phyloP scores from a whole-genome alignment of 2,888 invertebrate genomes.

The Halocaridina rubra region DNA sequence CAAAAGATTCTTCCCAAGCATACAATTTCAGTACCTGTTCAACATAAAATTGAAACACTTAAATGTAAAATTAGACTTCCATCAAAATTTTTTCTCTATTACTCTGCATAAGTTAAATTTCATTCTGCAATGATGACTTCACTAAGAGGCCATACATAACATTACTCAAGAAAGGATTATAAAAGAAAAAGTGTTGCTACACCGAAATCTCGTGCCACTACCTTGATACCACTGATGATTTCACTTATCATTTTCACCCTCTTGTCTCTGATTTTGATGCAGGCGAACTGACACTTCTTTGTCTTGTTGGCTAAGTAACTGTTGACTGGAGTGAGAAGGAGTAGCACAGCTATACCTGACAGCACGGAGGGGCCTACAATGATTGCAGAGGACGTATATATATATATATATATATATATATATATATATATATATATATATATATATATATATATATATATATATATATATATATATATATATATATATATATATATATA shows the following conservation, averaged over 20 bases:
- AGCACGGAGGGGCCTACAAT: conserved; percentile 71
- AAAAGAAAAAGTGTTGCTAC: not conserved
- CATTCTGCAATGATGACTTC: not conserved
- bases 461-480: not conserved
- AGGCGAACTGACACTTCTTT: conserved; percentile 82
- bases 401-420: conserved; percentile 14
- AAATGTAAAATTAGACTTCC: not conserved
- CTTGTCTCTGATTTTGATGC: conserved; percentile 90
- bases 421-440: conserved; percentile 14
- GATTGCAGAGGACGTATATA: not conserved
- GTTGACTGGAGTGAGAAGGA: conserved; percentile 90
- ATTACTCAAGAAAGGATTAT: not conserved
- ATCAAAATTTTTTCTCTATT: too few relatives aligned
- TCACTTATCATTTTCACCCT: conserved; percentile 57
- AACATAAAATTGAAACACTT: not conserved
- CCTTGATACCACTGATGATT: conserved; percentile 59
- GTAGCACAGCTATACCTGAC: conserved; percentile 93
- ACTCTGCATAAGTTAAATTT: too few relatives aligned
- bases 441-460: conserved; percentile 17
- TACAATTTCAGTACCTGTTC: conserved; percentile 87
- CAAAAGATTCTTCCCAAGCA: conserved; percentile 94
- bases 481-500: not conserved
- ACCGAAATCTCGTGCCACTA: not conserved
- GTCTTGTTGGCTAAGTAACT: conserved; percentile 84
- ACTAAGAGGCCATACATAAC: not conserved